phyloP scores from a whole-genome alignment of 2,797 vertebrate genomes.

The Dermochelys coriacea region DNA sequence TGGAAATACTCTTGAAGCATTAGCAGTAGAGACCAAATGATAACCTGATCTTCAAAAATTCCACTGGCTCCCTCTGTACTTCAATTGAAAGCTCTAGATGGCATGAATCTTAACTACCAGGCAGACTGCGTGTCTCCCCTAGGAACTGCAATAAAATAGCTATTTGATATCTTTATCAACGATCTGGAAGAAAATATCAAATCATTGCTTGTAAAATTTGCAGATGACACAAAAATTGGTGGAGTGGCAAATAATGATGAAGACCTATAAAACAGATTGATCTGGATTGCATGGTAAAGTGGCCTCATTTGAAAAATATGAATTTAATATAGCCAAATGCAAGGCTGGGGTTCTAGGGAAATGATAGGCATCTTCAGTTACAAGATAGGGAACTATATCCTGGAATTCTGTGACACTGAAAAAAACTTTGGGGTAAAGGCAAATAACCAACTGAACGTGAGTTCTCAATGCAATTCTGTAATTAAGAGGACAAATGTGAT shows the following conservation, averaged over 20 bases:
- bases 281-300: neutral
- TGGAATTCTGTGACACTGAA: neutral
- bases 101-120: neutral
- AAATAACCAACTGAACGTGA: neutral
- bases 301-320: neutral
- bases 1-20: neutral
- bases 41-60: neutral
- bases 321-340: neutral
- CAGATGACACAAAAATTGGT: neutral
- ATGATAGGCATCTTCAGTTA: neutral
- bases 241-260: neutral
- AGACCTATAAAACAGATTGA: neutral
- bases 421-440: neutral
- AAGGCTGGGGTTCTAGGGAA: neutral
- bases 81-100: neutral
- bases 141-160: neutral
- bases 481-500: neutral
- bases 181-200: neutral
- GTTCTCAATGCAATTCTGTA: neutral
- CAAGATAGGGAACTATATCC: neutral
- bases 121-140: neutral
- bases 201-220: neutral
- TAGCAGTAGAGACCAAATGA: neutral
- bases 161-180: neutral
- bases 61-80: neutral